Conservation (phyloP, 23 tunicate genomes). For the Ascidia mentula region DNA sequence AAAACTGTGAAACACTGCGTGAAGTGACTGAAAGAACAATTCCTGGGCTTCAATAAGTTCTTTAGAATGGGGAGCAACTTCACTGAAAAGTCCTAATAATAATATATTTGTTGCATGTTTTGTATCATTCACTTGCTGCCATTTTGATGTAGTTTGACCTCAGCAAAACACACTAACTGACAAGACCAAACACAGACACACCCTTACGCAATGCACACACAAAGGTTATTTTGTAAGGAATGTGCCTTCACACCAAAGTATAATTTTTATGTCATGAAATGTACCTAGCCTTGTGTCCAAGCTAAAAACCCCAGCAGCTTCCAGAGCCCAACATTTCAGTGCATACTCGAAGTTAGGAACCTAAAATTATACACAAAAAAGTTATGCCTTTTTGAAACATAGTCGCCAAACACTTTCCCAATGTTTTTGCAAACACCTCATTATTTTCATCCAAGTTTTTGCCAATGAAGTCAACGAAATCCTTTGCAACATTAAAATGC, state of each 20-base stretch:
- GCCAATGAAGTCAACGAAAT: not conserved
- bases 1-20: not conserved
- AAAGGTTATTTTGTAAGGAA: no score
- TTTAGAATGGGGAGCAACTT: not conserved
- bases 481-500: not conserved
- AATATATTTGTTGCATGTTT: no score
- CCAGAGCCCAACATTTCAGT: constrained; percentile 46
- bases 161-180: not conserved
- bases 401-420: no score
- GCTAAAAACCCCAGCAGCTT: constrained; percentile 40
- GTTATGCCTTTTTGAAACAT: no score
- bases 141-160: not conserved
- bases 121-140: not conserved
- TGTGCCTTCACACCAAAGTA: no score
- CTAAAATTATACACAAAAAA: constrained; percentile 28
- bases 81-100: not conserved
- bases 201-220: no score
- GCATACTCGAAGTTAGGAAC: constrained; percentile 34
- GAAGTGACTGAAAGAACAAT: not conserved
- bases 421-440: not conserved
- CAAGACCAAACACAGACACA: no score
- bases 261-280: not conserved
- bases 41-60: not conserved
- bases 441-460: not conserved
- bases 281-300: constrained; percentile 58